Evolutionary conservation across 2,888 invertebrate genomes (phyloP), one percentile per base, ranked within the genome.

Genomic region (Macrosoma leucophasiata): DNA sequence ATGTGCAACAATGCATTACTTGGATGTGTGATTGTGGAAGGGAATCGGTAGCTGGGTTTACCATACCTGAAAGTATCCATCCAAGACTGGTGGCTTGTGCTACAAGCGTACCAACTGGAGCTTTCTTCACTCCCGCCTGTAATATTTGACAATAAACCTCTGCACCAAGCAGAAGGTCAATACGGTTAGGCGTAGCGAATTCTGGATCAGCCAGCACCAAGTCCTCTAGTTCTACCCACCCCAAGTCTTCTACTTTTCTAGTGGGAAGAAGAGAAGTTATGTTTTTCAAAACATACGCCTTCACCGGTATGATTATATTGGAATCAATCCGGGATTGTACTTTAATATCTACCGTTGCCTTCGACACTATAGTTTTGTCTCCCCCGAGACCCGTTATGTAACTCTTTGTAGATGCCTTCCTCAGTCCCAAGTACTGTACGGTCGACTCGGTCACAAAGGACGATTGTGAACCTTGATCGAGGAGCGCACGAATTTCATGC

Each of bases 51-150:
- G n/a, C n/a, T n/a, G n/a, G n/a, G n/a, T n/a, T n/a, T n/a, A n/a
- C n/a, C n/a, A n/a, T n/a, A n/a, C 41, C 40, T 2, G 33, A 39
- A 9, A 39, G n/a, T 13, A 43, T 28, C 39, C 43, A 38, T 6
- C 40, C 40, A 9, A 43, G 15, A 7, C 28, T 12, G 3, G 36
- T 40, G 15, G 15, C 13, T 28, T 40, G 40, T 15, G 40, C 38
- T n/a, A 36, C 21, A 12, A 25, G 13, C 1, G 12, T 12, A 2
- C 31, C 35, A 5, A n/a, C 14, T 8, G 36, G 31, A 11, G 14
- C 26, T 12, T 15, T 24, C 8, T 15, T 21, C n/a, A 41, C 8
- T 6, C 41, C 39, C 17, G 36, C 33, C 17, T 25, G 27, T 5
- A 37, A 9, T 8, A 41, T 27, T 3, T 31, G 29, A 21, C 26